Base-by-base conservation (phyloP, 2,113 vertebrate species). In the Machaerirhynchus nigripectus region DNA sequence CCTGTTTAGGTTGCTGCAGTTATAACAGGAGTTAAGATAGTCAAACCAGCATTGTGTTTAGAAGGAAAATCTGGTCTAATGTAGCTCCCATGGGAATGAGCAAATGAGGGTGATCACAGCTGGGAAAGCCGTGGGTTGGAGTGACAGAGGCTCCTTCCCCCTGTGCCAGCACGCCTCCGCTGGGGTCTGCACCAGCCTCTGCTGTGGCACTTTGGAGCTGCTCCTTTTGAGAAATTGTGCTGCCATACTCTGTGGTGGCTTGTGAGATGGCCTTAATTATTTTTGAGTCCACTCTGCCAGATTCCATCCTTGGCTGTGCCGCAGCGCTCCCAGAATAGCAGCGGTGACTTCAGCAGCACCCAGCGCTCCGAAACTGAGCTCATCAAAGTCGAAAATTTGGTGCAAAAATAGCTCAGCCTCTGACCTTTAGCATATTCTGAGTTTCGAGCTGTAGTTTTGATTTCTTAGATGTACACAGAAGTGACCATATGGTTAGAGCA, bases 401-500 rank as follows among this genome's bases (percentile, higher is more conserved):
- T 74, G 80, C 64, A 63, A 21, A 86, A 91, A 87, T 67, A 95
- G 47, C 74, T 92, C 70, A 21, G 30, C 18, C 3, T n/a, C 11
- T 87, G 91, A 87, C 67, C 84, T 84, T 80, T 71, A n/a, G 7
- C 59, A n/a, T 28, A 10, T 49, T 87, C 67, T n/a, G 46, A 57
- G 64, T 47, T 77, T 37, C 7, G 79, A 91, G 76, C 60, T 70
- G 47, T 17, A 17, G 52, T 52, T 64, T 28, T 74, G 64, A 33
- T 94, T 79, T 63, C 63, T 90, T 80, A 65, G 81, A 77, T 40
- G 71, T 81, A 87, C 60, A 71, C 87, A 87, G 78, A 74, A 78
- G 87, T 95, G 95, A 84, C 95, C 96, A 68, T 81, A 92, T 94
- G 95, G 89, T 47, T 91, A 18, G 31, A 90, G 73, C 47, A 60